These are phyloP conservation scores for Alectoris magna DNA, from an alignment of 2,797 vertebrate species.

Conservation along the genomic window DNA sequence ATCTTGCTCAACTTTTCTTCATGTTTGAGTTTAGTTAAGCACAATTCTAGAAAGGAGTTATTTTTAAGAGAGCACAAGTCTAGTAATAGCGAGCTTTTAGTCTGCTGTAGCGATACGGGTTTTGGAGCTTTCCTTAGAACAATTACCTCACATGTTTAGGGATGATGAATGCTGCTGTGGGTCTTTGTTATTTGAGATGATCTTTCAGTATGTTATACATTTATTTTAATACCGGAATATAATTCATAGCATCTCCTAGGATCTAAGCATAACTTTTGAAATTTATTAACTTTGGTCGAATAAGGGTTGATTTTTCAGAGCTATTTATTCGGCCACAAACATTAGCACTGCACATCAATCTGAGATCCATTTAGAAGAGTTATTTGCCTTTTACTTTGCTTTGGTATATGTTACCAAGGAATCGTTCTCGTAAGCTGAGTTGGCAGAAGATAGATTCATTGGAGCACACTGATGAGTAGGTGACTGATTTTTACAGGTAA, in stretches of 20 bases:
- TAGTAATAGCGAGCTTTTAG: background rate
- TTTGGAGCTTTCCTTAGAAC: background rate
- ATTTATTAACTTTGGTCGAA: background rate
- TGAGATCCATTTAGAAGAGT: background rate
- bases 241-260: background rate
- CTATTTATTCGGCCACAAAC: background rate
- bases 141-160: background rate
- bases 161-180: background rate
- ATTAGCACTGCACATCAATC: background rate
- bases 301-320: background rate
- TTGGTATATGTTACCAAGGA: background rate
- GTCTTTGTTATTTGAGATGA: background rate
- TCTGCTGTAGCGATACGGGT: fast-evolving
- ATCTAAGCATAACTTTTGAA: background rate
- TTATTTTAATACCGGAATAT: fast-evolving
- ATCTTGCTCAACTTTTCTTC: background rate
- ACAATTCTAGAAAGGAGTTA: background rate
- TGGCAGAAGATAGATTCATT: background rate
- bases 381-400: background rate
- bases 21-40: background rate
- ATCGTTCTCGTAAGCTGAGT: background rate
- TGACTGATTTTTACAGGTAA: background rate
- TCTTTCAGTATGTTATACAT: fast-evolving
- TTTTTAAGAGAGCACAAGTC: background rate
- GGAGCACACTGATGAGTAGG: fast-evolving